phyloP scores from a whole-genome alignment of 2,113 vertebrate genomes.

The Taurulus bubalis region DNA sequence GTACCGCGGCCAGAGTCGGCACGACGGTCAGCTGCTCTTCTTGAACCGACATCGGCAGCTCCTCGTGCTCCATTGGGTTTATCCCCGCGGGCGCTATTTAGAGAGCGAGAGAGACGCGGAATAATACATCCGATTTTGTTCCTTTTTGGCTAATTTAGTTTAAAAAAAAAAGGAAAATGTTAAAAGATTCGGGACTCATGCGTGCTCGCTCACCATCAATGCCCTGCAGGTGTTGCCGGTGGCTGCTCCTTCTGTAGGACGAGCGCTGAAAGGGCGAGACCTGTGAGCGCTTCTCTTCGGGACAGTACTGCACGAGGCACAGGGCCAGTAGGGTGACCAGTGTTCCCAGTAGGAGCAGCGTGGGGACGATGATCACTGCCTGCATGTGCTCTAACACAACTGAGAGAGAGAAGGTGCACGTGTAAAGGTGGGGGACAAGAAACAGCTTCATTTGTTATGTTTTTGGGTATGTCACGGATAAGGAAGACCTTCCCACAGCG shows the following conservation, averaged over 20 bases:
- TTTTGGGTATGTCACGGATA: not conserved
- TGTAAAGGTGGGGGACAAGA: not conserved
- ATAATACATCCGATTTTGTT: no score
- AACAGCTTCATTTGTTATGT: not conserved
- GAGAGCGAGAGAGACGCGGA: not conserved
- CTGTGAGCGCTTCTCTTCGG: fast-evolving
- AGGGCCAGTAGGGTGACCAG: conserved; percentile 51
- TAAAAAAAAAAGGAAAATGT: not conserved
- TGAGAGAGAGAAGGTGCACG: conserved; percentile 19
- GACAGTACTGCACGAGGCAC: conserved; percentile 43
- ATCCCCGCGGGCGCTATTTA: conserved; percentile 79
- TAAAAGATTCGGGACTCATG: not conserved
- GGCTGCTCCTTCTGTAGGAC: conserved; percentile 10
- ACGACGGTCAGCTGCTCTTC: conserved; percentile 12
- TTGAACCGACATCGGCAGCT: conserved; percentile 71
- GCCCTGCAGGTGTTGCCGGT: conserved; percentile 71
- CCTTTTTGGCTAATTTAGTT: not conserved
- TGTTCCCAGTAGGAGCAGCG: conserved; percentile 67
- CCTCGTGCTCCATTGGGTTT: conserved; percentile 82
- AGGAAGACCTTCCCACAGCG: not conserved
- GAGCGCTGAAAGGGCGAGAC: not conserved
- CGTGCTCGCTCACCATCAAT: conserved; percentile 73
- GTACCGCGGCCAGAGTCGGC: conserved; percentile 26
- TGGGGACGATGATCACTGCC: conserved; percentile 80
- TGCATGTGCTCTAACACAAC: conserved; percentile 55